Evolutionary conservation across 2,888 invertebrate genomes (phyloP).

Genomic region (Caenorhabditis sp.): DNA sequence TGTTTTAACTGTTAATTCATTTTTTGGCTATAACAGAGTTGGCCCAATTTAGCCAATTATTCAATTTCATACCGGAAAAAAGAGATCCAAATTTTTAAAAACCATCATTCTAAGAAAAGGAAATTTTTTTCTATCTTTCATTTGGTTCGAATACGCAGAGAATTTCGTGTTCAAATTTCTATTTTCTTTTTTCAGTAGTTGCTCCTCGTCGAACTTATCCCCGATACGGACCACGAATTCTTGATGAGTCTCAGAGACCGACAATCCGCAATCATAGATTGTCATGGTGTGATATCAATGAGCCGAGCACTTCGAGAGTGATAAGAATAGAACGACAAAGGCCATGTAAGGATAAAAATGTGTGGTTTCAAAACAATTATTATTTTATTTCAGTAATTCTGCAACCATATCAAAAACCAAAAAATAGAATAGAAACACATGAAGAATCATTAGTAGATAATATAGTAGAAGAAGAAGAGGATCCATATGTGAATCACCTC

Average conservation of each 20-base stretch:
- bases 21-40: too few species aligned
- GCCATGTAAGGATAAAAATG: neutral
- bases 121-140: neutral
- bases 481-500: neutral
- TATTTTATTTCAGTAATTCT: too few species aligned
- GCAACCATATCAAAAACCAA: neutral
- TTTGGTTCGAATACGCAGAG: slow-evolving; percentile 6
- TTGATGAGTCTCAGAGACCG: neutral
- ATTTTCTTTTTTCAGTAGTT: neutral
- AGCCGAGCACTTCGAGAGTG: neutral
- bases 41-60: too few species aligned
- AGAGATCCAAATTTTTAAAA: too few species aligned
- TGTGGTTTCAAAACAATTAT: neutral
- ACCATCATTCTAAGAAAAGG: too few species aligned
- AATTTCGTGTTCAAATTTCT: too few species aligned
- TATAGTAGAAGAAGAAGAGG: neutral
- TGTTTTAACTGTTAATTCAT: too few species aligned
- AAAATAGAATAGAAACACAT: neutral
- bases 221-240: neutral
- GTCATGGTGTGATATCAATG: neutral
- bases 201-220: neutral
- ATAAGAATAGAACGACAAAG: neutral
- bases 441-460: too few species aligned
- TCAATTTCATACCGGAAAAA: too few species aligned
- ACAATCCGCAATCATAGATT: neutral